These are phyloP conservation scores for Dipodomys stephensi DNA, from an alignment of 2,113 vertebrate genomes.

Conservation along the genomic window DNA sequence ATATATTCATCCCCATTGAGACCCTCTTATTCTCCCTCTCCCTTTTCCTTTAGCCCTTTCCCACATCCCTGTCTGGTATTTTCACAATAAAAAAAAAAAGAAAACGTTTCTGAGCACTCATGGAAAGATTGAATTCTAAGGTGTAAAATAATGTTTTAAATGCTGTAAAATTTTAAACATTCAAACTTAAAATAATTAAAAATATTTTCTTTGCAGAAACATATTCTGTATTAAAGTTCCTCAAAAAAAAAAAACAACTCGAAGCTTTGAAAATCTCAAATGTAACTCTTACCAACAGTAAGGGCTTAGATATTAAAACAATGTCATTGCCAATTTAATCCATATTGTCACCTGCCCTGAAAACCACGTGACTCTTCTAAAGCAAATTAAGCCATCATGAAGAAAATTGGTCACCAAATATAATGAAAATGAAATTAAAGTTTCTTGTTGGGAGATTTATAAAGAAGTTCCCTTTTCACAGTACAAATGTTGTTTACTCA, in stretches of 20 bases:
- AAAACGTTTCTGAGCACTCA: constrained; percentile 29
- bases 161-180: constrained; percentile 6
- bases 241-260: background rate
- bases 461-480: background rate
- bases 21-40: background rate
- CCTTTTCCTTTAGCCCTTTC: background rate
- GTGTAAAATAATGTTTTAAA: background rate
- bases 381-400: background rate
- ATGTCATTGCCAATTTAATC: background rate
- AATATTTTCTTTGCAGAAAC: constrained; percentile 11
- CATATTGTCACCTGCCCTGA: background rate
- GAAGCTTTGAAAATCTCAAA: background rate
- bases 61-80: too few relatives aligned
- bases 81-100: background rate
- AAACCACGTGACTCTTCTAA: background rate
- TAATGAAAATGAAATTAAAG: background rate
- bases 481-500: background rate
- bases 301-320: background rate
- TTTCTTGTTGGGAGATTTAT: background rate
- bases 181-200: background rate
- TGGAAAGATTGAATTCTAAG: background rate
- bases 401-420: background rate
- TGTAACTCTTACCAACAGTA: background rate
- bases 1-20: background rate
- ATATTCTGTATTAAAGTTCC: background rate